phyloP scores from a whole-genome alignment of 2,113 vertebrate genomes.

The Chloroceryle aenea region DNA sequence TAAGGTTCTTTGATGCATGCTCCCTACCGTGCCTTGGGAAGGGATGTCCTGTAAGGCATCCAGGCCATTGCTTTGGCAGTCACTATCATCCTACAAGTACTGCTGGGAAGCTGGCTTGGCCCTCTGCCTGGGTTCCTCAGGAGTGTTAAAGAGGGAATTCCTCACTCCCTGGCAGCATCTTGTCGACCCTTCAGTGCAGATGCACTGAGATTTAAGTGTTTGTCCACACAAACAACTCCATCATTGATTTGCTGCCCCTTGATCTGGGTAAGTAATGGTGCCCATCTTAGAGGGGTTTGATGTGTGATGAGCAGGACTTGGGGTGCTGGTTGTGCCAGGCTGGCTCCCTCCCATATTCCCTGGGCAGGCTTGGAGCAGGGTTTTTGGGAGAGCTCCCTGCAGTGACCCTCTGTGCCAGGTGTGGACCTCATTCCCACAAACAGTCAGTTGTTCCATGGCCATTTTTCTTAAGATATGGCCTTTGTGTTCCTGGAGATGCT shows the following conservation, averaged over 20 bases:
- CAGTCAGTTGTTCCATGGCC: background rate
- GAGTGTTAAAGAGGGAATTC: background rate
- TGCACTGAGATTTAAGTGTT: background rate
- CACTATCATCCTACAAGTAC: background rate
- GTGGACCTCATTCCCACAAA: background rate
- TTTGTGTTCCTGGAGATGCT: background rate
- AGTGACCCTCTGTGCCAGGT: background rate
- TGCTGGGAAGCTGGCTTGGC: background rate
- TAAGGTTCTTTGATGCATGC: background rate
- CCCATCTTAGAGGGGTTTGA: background rate
- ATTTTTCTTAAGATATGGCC: fast-evolving
- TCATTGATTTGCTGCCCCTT: background rate
- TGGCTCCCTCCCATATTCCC: background rate
- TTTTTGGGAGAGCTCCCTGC: background rate
- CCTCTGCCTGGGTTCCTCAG: background rate
- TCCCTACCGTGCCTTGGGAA: background rate
- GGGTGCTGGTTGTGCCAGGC: background rate
- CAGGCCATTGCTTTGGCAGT: background rate
- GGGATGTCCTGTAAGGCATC: background rate
- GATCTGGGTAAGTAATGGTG: background rate
- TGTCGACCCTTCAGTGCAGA: background rate
- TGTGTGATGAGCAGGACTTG: no score
- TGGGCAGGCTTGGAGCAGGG: background rate
- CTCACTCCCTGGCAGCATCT: background rate
- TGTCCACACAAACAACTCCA: fast-evolving